These are phyloP conservation scores for Agrochola macilenta DNA, from an alignment of 2,888 invertebrate species.

Conservation along the genomic window DNA sequence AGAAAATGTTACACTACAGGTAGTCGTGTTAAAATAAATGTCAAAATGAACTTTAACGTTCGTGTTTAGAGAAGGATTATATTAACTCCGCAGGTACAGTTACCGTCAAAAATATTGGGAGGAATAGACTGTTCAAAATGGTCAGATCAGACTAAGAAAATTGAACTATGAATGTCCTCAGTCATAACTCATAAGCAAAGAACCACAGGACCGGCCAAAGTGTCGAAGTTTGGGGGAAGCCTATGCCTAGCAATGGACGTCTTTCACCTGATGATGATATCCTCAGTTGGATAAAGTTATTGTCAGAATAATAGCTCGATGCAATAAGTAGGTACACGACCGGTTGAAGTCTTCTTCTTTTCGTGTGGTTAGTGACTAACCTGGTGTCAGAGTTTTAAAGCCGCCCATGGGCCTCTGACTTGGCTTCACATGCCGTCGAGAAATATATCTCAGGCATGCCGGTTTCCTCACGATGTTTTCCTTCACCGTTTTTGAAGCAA, in stretches of 20 bases:
- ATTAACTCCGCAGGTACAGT: constrained; percentile 32
- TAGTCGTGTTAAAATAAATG: constrained; percentile 65
- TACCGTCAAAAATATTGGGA: neutral
- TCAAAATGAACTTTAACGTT: constrained; percentile 66
- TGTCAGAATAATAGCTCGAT: neutral
- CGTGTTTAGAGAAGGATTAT: constrained; percentile 60
- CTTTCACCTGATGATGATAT: neutral
- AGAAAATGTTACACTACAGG: constrained; percentile 52
- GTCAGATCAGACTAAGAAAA: neutral
- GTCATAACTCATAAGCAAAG: neutral
- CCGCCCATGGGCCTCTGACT: too few species aligned
- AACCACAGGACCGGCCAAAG: neutral
- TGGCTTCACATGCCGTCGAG: too few species aligned
- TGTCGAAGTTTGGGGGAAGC: too few species aligned
- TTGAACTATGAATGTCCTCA: neutral
- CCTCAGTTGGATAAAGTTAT: neutral
- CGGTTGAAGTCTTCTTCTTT: neutral
- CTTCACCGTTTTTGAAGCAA: too few species aligned
- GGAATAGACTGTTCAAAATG: neutral
- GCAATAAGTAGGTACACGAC: neutral
- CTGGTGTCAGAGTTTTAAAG: too few species aligned
- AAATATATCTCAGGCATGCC: too few species aligned
- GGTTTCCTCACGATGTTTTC: too few species aligned
- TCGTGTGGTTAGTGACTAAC: too few species aligned
- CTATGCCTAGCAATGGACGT: too few species aligned